phyloP scores from a whole-genome alignment of 1,140 invertebrate species.

The Drosophila arizonae region DNA sequence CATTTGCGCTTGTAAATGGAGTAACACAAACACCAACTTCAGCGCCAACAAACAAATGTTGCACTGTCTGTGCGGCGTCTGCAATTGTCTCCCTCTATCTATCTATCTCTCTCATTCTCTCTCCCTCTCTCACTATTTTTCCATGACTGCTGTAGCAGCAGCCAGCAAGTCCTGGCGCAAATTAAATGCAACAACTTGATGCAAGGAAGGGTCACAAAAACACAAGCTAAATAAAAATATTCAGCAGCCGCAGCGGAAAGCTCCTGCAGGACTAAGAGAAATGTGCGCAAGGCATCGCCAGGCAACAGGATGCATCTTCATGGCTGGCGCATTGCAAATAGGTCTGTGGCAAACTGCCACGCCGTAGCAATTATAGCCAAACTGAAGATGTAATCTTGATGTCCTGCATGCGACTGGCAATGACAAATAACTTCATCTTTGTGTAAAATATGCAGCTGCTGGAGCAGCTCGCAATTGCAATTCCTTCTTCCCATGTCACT shows the following conservation, averaged over 20 bases:
- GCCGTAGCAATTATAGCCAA: slow-evolving; percentile 74
- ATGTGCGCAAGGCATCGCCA: background rate
- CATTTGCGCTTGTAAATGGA: slow-evolving; percentile 61
- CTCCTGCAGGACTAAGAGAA: slow-evolving; percentile 11
- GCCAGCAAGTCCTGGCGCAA: slow-evolving; percentile 58
- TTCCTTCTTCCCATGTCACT: background rate
- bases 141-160: background rate
- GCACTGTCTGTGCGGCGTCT: slow-evolving; percentile 64
- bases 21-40: slow-evolving; percentile 30
- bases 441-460: slow-evolving; percentile 11
- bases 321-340: slow-evolving; percentile 34
- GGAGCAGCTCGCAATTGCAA: background rate
- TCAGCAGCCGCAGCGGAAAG: slow-evolving; percentile 35
- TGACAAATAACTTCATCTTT: slow-evolving; percentile 65
- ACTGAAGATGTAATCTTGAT: slow-evolving; percentile 73
- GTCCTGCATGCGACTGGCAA: slow-evolving; percentile 44
- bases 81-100: slow-evolving; percentile 11
- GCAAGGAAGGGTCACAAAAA: slow-evolving; percentile 36
- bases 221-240: slow-evolving; percentile 53
- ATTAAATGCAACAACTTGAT: slow-evolving; percentile 76
- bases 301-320: slow-evolving; percentile 8
- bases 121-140: background rate
- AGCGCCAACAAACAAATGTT: slow-evolving; percentile 47
- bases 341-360: slow-evolving; percentile 54
- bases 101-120: background rate